Percentiles rank a stretch among this genome's conserved stretches.
Conservation (phyloP, 1,140 invertebrate species). For the Drosophila nasuta region DNA sequence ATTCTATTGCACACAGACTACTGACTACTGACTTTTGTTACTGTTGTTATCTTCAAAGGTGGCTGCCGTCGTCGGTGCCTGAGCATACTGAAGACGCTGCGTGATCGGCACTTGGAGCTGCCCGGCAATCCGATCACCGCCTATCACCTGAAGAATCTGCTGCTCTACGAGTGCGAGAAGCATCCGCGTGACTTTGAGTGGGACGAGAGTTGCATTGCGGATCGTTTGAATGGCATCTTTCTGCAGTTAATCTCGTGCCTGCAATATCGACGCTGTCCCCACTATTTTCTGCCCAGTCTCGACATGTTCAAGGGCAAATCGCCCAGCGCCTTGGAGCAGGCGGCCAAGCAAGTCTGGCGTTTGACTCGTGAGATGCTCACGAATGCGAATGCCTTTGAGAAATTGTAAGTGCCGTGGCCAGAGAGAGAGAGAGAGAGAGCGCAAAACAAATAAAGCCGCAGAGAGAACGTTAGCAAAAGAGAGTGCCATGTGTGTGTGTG, state of each 20-base stretch:
- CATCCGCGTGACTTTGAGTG: constrained; percentile 96
- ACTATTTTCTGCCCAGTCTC: constrained; percentile 95
- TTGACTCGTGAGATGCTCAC: constrained; percentile 95
- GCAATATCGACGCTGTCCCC: constrained; percentile 96
- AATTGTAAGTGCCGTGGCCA: constrained; percentile 90
- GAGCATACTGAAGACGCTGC: constrained; percentile 94
- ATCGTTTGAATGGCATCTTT: constrained; percentile 96
- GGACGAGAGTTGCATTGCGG: constrained; percentile 95
- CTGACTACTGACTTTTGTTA: no score
- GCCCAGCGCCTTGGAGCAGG: constrained; percentile 93
- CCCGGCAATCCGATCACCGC: constrained; percentile 94
- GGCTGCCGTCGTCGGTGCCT: constrained; percentile 92
- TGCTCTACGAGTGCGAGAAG: constrained; percentile 98
- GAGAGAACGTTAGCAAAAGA: constrained; percentile 87
- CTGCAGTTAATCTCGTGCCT: constrained; percentile 97
- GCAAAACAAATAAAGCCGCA: background rate
- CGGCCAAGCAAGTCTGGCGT: constrained; percentile 96
- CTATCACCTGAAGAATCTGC: constrained; percentile 95
- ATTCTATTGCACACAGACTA: no score
- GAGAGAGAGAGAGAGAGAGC: constrained; percentile 78
- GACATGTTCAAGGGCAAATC: constrained; percentile 96
- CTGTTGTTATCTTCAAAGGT: constrained; percentile 58
- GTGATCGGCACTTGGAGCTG: constrained; percentile 95
- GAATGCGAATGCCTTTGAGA: constrained; percentile 95
- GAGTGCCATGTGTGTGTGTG: no score